Base-by-base conservation (phyloP, 2,888 invertebrate genomes). In the Eurytoma adleriae region DNA sequence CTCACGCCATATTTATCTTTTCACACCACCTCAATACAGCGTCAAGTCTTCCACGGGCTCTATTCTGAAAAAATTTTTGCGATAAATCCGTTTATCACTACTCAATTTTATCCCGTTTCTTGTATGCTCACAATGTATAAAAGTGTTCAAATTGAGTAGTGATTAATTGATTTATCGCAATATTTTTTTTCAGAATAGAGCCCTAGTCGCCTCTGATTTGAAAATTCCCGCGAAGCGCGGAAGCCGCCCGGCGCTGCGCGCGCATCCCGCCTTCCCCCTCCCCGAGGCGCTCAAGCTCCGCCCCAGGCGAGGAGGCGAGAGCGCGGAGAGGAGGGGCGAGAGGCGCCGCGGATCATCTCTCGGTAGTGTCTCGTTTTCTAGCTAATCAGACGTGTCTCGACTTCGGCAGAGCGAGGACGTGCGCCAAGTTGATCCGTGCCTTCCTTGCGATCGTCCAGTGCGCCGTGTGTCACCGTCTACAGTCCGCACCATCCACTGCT, bases 271-370 rank as follows among this genome's bases (percentile, higher is more conserved):
- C 40, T 48, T 4, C 2, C 14, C 64, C 40, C 64, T 18, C 27
- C 3, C 48, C 18, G 5, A 12, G 7, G 0, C 0, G 50, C 50
- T 14, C 7, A n/a, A 64, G 40, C 48, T 64, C 64, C 64, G 16
- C 64, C 54, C 62, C 64, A 64, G 64, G 64, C 27, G n/a, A 18
- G 40, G 40, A 18, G 62, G 62, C 62, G 62, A n/a, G 30, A 4
- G 13, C 1, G 10, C 12, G 59, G n/a, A 27, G 14, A 62, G 27
- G 62, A 30, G 62, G 62, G 40, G 64, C 18, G 40, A 64, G 18
- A 30, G n/a, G 30, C 2, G 30, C 30, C 10, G 62, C 30, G 16
- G 40, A 40, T 40, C 40, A 40, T 40, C 40, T 40, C 64, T 40
- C 54, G 12, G 54, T 40, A 64, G n/a, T 62, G 13, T 10, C 7